phyloP scores from a whole-genome alignment of 1,140 invertebrate genomes.

The Galendromus occidentalis region DNA sequence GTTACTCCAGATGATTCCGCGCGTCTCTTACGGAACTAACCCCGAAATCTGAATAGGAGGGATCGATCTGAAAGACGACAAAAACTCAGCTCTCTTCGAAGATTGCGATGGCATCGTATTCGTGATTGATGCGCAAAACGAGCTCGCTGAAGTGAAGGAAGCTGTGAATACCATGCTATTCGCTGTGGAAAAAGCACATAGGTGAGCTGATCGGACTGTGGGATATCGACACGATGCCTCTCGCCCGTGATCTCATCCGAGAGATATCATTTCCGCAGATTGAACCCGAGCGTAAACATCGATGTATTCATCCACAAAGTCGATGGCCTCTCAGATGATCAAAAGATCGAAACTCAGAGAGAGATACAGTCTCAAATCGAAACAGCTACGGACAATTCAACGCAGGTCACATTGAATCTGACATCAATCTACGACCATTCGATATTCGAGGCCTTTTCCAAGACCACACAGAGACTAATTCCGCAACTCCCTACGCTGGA shows the following conservation, averaged over 20 bases:
- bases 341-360: constrained; percentile 85
- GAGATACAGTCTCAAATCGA: constrained; percentile 6
- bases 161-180: not conserved
- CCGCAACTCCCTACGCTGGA: constrained; percentile 89
- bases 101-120: constrained; percentile 78
- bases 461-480: constrained; percentile 98
- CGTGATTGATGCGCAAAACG: constrained; percentile 69
- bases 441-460: constrained; percentile 99
- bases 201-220: constrained; percentile 32
- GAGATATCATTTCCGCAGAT: constrained; percentile 37
- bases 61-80: constrained; percentile 3
- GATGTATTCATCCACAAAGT: constrained; percentile 98
- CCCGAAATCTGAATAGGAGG: not conserved
- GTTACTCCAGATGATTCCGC: not conserved
- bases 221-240: not conserved
- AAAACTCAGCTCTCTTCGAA: constrained; percentile 20
- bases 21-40: not conserved
- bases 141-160: constrained; percentile 4
- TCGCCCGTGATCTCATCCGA: not conserved
- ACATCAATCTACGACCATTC: constrained; percentile 99
- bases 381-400: constrained; percentile 11
- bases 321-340: constrained; percentile 92
- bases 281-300: constrained; percentile 91
- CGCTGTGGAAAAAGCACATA: constrained; percentile 30
- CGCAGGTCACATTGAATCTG: constrained; percentile 56